A percentile compares a stretch with the other conserved stretches of the same genome.
phyloP scores from a whole-genome alignment of 1,140 invertebrate species.

The Magallana ariakensis region DNA sequence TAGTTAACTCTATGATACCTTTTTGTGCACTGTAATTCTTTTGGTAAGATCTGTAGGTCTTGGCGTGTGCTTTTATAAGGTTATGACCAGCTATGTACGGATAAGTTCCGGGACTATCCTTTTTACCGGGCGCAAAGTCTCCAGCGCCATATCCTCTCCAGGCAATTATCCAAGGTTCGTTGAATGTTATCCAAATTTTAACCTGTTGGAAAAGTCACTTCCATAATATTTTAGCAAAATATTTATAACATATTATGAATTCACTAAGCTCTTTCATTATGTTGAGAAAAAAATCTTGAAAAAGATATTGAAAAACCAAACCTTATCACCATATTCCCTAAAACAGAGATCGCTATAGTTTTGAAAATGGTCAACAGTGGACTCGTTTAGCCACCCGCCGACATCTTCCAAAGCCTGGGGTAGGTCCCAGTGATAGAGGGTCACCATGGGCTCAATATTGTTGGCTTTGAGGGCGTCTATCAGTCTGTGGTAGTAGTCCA shows the following conservation, averaged over 20 bases:
- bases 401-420: constrained; percentile 75
- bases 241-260: no score
- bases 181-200: constrained; percentile 79
- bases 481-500: constrained; percentile 72
- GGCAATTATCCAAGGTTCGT: constrained; percentile 75
- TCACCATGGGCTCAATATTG: constrained; percentile 79
- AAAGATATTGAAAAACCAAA: constrained; percentile 23
- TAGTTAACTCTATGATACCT: constrained; percentile 53
- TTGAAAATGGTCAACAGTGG: constrained; percentile 80
- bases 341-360: constrained; percentile 78
- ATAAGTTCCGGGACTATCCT: constrained; percentile 52
- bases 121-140: constrained; percentile 66
- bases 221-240: not conserved
- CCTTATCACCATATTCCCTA: constrained; percentile 74
- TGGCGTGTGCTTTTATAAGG: constrained; percentile 73
- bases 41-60: constrained; percentile 71
- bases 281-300: no score
- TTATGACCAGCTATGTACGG: constrained; percentile 69
- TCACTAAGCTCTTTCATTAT: no score
- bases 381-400: constrained; percentile 82
- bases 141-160: constrained; percentile 72
- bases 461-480: constrained; percentile 66
- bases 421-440: constrained; percentile 81
- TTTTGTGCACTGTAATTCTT: constrained; percentile 60
- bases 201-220: constrained; percentile 63